Conservation (phyloP, 2,888 invertebrate species). For the Chromoteleia sp. region DNA sequence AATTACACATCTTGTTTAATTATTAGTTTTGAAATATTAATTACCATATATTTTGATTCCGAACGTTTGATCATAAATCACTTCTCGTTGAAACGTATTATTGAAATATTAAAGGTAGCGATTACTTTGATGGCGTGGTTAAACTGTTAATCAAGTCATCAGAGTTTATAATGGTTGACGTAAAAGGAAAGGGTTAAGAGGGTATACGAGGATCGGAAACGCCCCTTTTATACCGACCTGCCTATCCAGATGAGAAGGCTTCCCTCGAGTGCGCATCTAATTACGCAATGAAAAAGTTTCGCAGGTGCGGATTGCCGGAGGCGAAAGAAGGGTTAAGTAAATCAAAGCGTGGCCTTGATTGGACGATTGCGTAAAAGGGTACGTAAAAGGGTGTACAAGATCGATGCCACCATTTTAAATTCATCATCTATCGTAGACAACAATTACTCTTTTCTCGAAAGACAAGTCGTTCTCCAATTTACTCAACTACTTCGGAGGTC, state of each 20-base stretch:
- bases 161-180: conserved; percentile 28
- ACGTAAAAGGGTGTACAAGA: conserved; percentile 57
- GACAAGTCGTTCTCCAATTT: too few species aligned
- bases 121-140: conserved; percentile 22
- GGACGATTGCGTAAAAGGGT: conserved; percentile 63
- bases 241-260: conserved; percentile 78
- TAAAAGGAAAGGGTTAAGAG: conserved; percentile 75
- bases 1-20: conserved; percentile 22
- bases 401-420: conserved; percentile 71
- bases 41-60: conserved; percentile 34
- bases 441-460: too few species aligned
- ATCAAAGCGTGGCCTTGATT: conserved; percentile 77
- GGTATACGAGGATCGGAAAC: conserved; percentile 72
- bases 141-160: conserved; percentile 50
- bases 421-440: too few species aligned
- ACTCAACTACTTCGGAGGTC: too few species aligned
- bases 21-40: conserved; percentile 23
- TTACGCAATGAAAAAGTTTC: conserved; percentile 76
- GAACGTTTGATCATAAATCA: conserved; percentile 49
- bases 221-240: conserved; percentile 74
- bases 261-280: conserved; percentile 76
- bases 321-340: conserved; percentile 79
- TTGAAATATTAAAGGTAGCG: conserved; percentile 44
- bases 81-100: conserved; percentile 27
- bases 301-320: conserved; percentile 76